A percentile compares a stretch with the other conserved stretches of the same genome.
These are phyloP conservation scores for Bombus waltoni DNA, from an alignment of 1,140 invertebrate species.

Conservation along the genomic window DNA sequence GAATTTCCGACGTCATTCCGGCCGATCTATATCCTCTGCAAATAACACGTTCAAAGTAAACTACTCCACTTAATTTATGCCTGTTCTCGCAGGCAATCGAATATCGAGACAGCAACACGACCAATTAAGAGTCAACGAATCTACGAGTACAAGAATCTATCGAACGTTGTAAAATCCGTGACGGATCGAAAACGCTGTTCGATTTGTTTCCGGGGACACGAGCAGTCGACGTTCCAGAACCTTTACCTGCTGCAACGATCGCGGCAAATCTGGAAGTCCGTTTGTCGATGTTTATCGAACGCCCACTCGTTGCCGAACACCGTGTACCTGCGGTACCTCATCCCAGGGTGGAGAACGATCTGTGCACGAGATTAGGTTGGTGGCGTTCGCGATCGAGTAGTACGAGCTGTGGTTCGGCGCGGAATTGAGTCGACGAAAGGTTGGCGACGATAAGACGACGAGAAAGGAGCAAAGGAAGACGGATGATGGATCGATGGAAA, in stretches of 20 bases:
- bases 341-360: slow-evolving; percentile 32
- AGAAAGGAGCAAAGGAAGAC: background rate
- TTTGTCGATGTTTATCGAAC: slow-evolving; percentile 62
- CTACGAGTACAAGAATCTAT: background rate
- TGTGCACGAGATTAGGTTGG: slow-evolving; percentile 45
- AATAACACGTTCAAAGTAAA: no score
- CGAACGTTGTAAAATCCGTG: background rate
- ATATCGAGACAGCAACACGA: background rate
- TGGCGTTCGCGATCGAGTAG: background rate
- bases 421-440: slow-evolving; percentile 33
- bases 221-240: slow-evolving; percentile 4
- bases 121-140: background rate
- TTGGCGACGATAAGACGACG: background rate
- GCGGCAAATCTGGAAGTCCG: slow-evolving; percentile 29
- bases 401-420: background rate
- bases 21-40: no score
- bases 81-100: background rate
- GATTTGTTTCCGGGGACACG: background rate
- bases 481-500: background rate
- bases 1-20: no score
- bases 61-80: no score
- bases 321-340: slow-evolving; percentile 40
- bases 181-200: slow-evolving; percentile 11
- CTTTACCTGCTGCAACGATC: slow-evolving; percentile 31
- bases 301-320: slow-evolving; percentile 17